phyloP scores from a whole-genome alignment of 2,113 vertebrate genomes.

The Panurus biarmicus region DNA sequence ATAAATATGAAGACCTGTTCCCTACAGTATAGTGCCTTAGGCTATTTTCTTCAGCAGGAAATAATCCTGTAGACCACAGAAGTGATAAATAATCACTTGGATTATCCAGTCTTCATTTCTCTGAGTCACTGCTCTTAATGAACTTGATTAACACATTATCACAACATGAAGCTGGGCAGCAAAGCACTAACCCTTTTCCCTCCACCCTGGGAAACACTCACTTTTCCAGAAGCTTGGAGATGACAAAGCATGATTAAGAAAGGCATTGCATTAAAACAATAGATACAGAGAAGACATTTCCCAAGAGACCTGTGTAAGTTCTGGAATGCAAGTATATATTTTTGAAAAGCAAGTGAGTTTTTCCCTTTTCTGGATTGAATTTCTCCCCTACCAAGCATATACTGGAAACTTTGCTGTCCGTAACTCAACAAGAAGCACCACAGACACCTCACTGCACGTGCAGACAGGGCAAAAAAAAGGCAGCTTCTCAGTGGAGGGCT shows the following conservation, averaged over 20 bases:
- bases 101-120: background rate
- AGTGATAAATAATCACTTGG: background rate
- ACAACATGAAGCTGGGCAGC: background rate
- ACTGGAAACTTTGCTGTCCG: background rate
- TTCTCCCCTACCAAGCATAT: background rate
- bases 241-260: constrained; percentile 46
- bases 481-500: background rate
- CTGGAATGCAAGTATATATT: background rate
- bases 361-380: background rate
- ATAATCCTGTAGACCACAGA: background rate
- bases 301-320: background rate
- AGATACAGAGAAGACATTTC: background rate
- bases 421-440: background rate
- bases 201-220: constrained; percentile 15
- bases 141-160: background rate
- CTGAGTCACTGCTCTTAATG: constrained; percentile 30
- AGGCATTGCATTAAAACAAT: background rate
- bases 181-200: background rate
- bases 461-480: background rate
- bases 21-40: background rate
- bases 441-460: background rate
- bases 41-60: constrained; percentile 15
- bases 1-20: background rate
- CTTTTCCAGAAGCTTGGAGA: constrained; percentile 25
- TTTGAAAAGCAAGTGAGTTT: background rate